Base-by-base conservation (phyloP, 2,888 invertebrate species). In the Sympetrum striolatum region DNA sequence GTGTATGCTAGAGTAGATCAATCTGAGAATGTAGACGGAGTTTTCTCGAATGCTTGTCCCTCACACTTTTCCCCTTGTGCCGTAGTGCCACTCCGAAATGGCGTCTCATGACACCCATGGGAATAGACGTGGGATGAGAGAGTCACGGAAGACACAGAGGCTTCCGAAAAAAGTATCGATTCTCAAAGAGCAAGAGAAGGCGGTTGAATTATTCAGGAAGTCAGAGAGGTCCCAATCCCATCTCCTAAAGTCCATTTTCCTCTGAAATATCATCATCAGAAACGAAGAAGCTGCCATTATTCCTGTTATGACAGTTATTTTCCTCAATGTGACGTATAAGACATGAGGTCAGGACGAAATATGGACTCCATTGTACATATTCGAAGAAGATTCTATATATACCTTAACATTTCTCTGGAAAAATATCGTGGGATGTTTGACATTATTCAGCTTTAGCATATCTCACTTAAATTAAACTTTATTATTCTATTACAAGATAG, bases 51-150 rank as follows among this genome's bases (percentile, higher is more conserved):
- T 8, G 4, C 44, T 3, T 12, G 31, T 73, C 31, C 31, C 37
- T 81, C 18, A 39, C 18, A 10, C 39, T 31, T 5, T 81, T 81
- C 35, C 2, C 58, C 58, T 35, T 35, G 31, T 18, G 10, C 58
- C 82, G 5, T 15, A 8, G 31, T 35, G 15, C 58, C 58, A 35
- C 35, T 31, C 58, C 58, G 35, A 60, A 60, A 48, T 53, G 53
- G 81, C 81, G 81, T 48, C 82, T 86, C 37, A 60, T n/a, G 60
- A 60, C 60, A 86, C 86, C 37, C 60, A 37, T 64, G 60, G 60
- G 60, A 53, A 53, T 18, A 53, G 60, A 60, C 31, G 18, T 60
- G 37, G 22, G n/a, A 18, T 37, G 6, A 37, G 39, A 60, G 35
- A 58, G 60, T 86, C 60, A 64, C 60, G 60, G 37, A 64, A 64